phyloP scores from a whole-genome alignment of 2,797 vertebrate species.

The Gymnopithys bicolor region DNA sequence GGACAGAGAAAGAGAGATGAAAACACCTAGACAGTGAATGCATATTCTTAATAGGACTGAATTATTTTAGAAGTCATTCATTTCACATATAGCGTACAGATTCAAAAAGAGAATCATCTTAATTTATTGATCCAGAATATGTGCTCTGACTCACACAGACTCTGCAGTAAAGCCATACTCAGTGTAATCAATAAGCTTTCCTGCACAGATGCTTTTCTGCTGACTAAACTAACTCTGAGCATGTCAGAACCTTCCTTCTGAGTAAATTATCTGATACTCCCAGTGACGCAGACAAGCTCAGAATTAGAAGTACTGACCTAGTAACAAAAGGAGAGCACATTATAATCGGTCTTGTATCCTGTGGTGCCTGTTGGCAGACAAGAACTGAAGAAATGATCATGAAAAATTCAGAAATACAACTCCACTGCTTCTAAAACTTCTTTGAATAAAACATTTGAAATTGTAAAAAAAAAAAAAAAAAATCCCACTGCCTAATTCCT shows the following conservation, averaged over 20 bases:
- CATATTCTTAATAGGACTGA: not conserved
- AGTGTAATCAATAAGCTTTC: not conserved
- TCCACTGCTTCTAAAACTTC: not conserved
- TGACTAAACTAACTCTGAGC: slow-evolving; percentile 24
- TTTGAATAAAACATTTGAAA: not conserved
- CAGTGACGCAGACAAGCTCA: not conserved
- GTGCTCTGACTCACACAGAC: not conserved
- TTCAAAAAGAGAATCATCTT: not conserved
- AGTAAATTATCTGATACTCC: slow-evolving; percentile 20
- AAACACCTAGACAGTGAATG: not conserved
- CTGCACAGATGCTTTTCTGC: slow-evolving; percentile 7
- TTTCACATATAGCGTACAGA: not conserved
- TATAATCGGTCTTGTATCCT: not conserved
- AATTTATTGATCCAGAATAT: not conserved
- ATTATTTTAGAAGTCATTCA: not conserved
- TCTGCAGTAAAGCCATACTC: not conserved
- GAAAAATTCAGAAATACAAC: slow-evolving; percentile 5
- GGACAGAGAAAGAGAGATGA: not conserved
- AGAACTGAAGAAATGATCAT: not conserved
- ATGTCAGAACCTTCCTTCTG: not conserved
- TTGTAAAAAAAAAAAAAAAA: not conserved
- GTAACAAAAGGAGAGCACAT: slow-evolving; percentile 14
- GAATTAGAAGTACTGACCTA: slow-evolving; percentile 54
- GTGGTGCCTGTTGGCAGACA: not conserved
- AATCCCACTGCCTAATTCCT: not conserved